These are phyloP conservation scores for Dermatemys mawii DNA, from an alignment of 2,113 vertebrate species.

Conservation along the genomic window DNA sequence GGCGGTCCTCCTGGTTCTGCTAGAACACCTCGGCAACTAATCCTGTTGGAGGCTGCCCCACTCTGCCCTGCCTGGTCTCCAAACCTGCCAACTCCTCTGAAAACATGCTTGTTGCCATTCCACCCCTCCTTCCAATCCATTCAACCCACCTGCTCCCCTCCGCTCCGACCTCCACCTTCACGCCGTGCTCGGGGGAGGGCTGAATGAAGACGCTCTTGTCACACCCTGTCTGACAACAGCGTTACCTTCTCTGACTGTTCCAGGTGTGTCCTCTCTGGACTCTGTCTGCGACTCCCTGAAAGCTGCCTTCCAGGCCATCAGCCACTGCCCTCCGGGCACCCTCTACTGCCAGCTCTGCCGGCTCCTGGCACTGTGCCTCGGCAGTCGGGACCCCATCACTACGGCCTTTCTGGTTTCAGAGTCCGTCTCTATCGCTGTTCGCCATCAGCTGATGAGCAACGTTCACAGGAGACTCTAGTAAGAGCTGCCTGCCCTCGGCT, in stretches of 20 bases:
- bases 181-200: not conserved
- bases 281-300: conserved; percentile 74
- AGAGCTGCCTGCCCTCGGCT: not conserved
- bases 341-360: conserved; percentile 84
- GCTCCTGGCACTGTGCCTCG: conserved; percentile 83
- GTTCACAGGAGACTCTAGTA: conserved; percentile 84
- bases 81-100: not conserved
- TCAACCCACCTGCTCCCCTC: fast-evolving
- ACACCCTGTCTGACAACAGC: not conserved
- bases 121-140: not conserved
- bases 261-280: conserved; percentile 81
- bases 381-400: conserved; percentile 74
- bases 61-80: not conserved
- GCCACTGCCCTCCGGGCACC: conserved; percentile 84
- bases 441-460: conserved; percentile 86
- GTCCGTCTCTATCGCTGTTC: conserved; percentile 85
- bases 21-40: not conserved
- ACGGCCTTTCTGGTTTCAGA: conserved; percentile 87
- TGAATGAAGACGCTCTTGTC: not conserved
- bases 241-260: not conserved
- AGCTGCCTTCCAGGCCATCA: conserved; percentile 79
- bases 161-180: not conserved
- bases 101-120: not conserved
- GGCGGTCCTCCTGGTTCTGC: too few relatives aligned
- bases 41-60: not conserved